A percentile compares a stretch with the other conserved stretches of the same genome.
These are phyloP conservation scores for Lasioglossum morio DNA, from an alignment of 2,888 invertebrate genomes.

Conservation along the genomic window DNA sequence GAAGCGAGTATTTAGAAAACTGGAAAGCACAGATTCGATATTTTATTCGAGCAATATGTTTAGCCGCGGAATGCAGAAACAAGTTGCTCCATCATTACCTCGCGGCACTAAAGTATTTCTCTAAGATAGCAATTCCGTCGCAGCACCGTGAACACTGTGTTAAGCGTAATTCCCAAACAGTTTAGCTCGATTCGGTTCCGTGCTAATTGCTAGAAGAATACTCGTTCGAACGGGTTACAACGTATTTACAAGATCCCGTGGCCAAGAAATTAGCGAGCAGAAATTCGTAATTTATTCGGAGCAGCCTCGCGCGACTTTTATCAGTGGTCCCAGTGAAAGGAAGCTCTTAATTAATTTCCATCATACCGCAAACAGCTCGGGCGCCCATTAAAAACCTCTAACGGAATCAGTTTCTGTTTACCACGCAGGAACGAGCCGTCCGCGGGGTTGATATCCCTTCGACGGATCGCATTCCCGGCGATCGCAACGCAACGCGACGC, in stretches of 20 bases:
- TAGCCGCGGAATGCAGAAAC: not conserved
- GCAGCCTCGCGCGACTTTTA: not conserved
- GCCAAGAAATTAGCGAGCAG: not conserved
- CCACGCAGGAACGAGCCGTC: not conserved
- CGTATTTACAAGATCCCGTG: not conserved
- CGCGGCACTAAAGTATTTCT: not conserved
- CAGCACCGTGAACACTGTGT: not conserved
- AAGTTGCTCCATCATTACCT: not conserved
- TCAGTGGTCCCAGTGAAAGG: not conserved
- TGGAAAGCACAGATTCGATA: not conserved
- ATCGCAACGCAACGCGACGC: slow-evolving; percentile 26
- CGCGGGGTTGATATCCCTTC: slow-evolving; percentile 19
- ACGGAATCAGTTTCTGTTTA: slow-evolving; percentile 50
- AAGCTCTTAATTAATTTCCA: slow-evolving; percentile 19
- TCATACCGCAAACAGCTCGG: not conserved
- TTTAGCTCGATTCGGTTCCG: slow-evolving; percentile 2
- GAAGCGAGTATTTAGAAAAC: not conserved
- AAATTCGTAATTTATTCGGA: not conserved
- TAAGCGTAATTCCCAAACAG: not conserved
- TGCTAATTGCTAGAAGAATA: not conserved
- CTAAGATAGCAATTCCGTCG: not conserved
- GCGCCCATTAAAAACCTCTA: slow-evolving; percentile 32
- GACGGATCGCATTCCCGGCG: slow-evolving; percentile 21
- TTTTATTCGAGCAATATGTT: not conserved
- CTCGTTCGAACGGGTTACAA: not conserved